Evolutionary conservation across 2,797 vertebrate genomes (phyloP).

Genomic region (Pempheris klunzingeri): DNA sequence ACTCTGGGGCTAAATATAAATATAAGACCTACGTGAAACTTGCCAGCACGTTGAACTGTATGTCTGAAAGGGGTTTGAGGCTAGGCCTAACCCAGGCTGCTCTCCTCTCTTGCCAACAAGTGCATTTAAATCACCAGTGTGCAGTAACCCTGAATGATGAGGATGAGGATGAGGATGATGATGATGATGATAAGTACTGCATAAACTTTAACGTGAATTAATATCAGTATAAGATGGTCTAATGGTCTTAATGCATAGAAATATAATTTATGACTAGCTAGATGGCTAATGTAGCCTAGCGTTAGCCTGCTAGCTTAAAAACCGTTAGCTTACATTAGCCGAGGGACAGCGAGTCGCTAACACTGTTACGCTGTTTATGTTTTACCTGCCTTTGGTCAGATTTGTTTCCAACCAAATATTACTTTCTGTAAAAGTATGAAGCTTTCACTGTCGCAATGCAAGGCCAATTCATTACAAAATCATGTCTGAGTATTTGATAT

Average conservation of each 20-base stretch:
- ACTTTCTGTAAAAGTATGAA: too few species aligned
- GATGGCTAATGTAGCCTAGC: neutral
- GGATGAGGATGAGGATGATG: too few species aligned
- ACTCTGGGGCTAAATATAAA: neutral
- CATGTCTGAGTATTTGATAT: neutral
- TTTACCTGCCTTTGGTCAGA: too few species aligned
- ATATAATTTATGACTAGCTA: too few species aligned
- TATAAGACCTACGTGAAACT: neutral
- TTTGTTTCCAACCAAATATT: too few species aligned
- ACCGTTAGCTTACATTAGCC: neutral
- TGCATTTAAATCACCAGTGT: neutral
- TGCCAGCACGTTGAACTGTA: neutral
- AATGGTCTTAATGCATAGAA: too few species aligned
- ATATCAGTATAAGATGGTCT: neutral
- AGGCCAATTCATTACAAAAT: neutral
- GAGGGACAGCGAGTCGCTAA: fast-evolving
- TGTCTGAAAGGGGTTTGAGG: neutral
- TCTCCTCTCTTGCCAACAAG: neutral
- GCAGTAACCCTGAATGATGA: too few species aligned
- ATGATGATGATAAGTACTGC: too few species aligned
- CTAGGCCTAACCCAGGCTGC: neutral
- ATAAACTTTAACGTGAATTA: neutral
- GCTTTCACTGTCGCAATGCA: neutral
- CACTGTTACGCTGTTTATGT: neutral
- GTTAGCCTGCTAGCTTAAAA: neutral